These are phyloP conservation scores for Pseudocheirus occidentalis DNA, from an alignment of 2,797 vertebrate species.

Conservation along the genomic window DNA sequence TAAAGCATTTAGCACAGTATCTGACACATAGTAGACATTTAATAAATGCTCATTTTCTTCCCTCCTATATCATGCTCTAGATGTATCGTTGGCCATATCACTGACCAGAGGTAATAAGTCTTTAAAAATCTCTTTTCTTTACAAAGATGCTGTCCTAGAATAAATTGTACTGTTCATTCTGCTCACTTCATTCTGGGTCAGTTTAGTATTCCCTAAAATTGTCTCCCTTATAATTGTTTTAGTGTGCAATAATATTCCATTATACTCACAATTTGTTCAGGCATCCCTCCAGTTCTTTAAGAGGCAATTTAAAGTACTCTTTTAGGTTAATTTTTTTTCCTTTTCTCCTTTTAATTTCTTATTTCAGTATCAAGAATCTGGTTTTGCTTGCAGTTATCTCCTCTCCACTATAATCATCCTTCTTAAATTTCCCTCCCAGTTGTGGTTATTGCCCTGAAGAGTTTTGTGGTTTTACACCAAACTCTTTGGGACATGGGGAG, in stretches of 20 bases:
- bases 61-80: neutral
- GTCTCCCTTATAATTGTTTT: neutral
- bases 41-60: neutral
- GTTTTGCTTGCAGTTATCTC: neutral
- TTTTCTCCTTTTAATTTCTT: neutral
- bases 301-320: neutral
- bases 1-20: neutral
- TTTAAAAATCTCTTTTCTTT: neutral
- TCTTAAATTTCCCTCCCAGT: neutral
- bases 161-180: neutral
- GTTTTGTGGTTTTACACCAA: neutral
- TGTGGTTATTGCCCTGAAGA: neutral
- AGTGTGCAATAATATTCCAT: neutral
- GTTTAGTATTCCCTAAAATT: neutral
- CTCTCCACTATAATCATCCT: neutral
- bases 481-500: neutral
- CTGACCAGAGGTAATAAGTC: neutral
- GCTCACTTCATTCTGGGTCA: neutral
- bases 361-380: neutral
- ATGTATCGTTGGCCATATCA: neutral
- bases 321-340: neutral
- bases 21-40: neutral
- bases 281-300: neutral
- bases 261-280: neutral
- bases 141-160: neutral